Percentiles rank a stretch among this genome's conserved stretches.
Evolutionary conservation across 2,797 vertebrate species (phyloP).

Genomic region (Periophthalmus magnuspinnatus): DNA sequence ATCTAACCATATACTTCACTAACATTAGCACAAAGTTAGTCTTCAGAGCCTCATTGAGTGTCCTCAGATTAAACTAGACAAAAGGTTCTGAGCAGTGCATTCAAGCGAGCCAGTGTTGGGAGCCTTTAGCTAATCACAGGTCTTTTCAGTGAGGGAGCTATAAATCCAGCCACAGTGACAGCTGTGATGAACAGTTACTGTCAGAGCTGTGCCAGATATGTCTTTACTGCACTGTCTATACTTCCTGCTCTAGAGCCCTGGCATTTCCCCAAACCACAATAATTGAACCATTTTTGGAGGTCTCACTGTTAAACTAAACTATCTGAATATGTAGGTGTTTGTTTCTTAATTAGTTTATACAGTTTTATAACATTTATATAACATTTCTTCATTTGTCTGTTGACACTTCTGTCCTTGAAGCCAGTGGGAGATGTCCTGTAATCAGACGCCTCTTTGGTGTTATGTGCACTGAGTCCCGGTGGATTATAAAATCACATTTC

Average conservation of each 20-base stretch:
- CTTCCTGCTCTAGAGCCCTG: background rate
- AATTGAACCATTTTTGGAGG: background rate
- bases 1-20: background rate
- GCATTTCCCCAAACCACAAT: background rate
- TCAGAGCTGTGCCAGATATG: conserved; percentile 6
- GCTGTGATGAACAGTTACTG: conserved; percentile 13
- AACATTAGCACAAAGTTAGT: background rate
- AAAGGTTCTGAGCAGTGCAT: background rate
- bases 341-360: background rate
- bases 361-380: background rate
- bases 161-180: conserved; percentile 12
- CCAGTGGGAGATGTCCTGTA: too few relatives aligned
- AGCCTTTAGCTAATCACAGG: conserved; percentile 9
- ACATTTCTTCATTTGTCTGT: too few relatives aligned
- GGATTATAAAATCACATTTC: background rate
- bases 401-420: too few relatives aligned
- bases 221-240: conserved; percentile 5
- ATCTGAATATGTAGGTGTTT: background rate
- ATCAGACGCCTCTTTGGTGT: conserved; percentile 17
- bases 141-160: conserved; percentile 2
- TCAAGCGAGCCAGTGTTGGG: too few relatives aligned
- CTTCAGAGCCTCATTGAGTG: background rate
- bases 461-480: background rate
- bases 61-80: conserved; percentile 1
- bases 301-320: background rate